Evolutionary conservation across 2,888 invertebrate species (phyloP).

Genomic region (Ectropis crepuscularia): DNA sequence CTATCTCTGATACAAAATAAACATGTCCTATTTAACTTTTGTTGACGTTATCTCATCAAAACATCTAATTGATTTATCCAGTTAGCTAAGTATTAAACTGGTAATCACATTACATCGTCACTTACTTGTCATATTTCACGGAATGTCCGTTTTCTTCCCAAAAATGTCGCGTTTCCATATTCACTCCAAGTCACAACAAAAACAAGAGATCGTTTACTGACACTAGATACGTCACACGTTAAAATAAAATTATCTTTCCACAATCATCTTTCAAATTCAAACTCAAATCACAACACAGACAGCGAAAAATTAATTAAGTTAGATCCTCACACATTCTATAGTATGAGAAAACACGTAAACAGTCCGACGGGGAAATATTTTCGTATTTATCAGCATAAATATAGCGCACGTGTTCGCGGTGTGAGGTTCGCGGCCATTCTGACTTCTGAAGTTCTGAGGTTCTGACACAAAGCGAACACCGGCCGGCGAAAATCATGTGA

Average conservation of each 20-base stretch:
- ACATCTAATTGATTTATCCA: too few relatives aligned
- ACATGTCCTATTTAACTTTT: too few relatives aligned
- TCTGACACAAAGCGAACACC: conserved; percentile 34
- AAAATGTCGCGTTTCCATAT: conserved; percentile 77
- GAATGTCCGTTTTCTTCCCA: conserved; percentile 78
- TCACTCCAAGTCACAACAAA: conserved; percentile 64
- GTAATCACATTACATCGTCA: conserved; percentile 21
- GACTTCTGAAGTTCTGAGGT: too few relatives aligned
- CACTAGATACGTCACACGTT: conserved; percentile 49
- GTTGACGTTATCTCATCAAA: too few relatives aligned
- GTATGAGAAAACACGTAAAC: conserved; percentile 40
- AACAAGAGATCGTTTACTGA: conserved; percentile 56
- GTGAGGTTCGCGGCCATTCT: conserved; percentile 58
- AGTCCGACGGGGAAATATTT: conserved; percentile 47
- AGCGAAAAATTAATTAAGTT: conserved; percentile 47
- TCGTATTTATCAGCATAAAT: conserved; percentile 58
- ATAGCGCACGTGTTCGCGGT: conserved; percentile 52
- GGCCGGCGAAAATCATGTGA: conserved; percentile 57
- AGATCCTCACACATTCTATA: conserved; percentile 62
- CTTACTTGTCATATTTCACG: conserved; percentile 79
- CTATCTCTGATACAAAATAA: too few relatives aligned
- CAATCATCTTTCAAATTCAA: conserved; percentile 50
- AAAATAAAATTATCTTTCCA: conserved; percentile 51
- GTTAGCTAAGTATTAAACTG: too few relatives aligned
- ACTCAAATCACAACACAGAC: conserved; percentile 47